Evolutionary conservation across 2,113 vertebrate genomes (phyloP).

Genomic region (Toxotes jaculatrix): DNA sequence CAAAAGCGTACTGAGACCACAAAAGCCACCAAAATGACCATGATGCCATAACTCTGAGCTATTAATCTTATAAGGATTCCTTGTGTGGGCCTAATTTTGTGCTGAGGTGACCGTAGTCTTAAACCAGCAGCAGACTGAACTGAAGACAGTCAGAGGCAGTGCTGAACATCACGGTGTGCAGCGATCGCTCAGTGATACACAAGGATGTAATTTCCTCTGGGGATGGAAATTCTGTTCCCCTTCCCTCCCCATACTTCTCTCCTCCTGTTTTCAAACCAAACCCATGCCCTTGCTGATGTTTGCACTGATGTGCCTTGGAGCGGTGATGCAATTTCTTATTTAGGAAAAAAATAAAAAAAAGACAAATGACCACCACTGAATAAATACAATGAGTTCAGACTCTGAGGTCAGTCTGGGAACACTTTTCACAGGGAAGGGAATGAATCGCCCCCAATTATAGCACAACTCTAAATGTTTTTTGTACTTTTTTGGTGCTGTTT

Average conservation of each 20-base stretch:
- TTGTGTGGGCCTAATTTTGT: neutral
- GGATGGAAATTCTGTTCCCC: neutral
- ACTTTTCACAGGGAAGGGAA: neutral
- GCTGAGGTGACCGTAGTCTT: neutral
- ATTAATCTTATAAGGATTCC: neutral
- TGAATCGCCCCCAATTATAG: neutral
- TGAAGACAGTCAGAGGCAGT: neutral
- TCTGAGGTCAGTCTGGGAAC: constrained; percentile 4
- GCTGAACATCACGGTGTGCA: neutral
- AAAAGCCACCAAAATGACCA: neutral
- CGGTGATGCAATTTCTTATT: neutral
- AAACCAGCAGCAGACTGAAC: neutral
- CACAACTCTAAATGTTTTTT: neutral
- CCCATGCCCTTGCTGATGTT: neutral
- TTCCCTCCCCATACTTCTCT: neutral
- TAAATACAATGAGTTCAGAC: neutral
- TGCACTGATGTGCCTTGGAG: neutral
- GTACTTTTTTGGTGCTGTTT: neutral
- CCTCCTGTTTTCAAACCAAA: neutral
- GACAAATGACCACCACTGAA: neutral
- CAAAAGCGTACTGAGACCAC: neutral
- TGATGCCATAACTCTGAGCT: neutral
- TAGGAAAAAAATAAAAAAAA: neutral
- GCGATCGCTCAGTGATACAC: neutral
- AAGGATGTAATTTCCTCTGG: neutral